A percentile compares a stretch with the other conserved stretches of the same genome.
Evolutionary conservation across 2,888 invertebrate genomes (phyloP).

Genomic region (Meganola albula): DNA sequence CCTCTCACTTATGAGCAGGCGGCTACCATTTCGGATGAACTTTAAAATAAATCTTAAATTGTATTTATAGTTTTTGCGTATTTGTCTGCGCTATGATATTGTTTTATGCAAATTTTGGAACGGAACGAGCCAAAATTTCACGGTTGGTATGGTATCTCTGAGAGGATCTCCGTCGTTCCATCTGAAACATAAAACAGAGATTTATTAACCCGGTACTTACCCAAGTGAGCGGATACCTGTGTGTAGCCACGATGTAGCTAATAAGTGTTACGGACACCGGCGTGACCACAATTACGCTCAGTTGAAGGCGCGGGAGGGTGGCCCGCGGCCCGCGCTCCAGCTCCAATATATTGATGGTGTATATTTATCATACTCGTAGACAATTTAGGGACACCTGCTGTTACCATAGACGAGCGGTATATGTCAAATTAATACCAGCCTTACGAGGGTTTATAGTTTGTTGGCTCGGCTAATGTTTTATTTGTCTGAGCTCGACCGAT

Average conservation of each 20-base stretch:
- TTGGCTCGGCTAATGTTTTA: slow-evolving; percentile 44
- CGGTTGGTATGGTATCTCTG: slow-evolving; percentile 13
- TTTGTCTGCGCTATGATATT: slow-evolving; percentile 21
- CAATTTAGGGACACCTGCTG: slow-evolving; percentile 73
- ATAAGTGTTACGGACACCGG: slow-evolving; percentile 34
- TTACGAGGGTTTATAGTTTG: slow-evolving; percentile 34
- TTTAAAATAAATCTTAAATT: slow-evolving; percentile 25
- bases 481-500: slow-evolving; percentile 34
- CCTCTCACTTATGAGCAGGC: slow-evolving; percentile 30
- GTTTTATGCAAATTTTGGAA: slow-evolving; percentile 24
- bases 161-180: slow-evolving; percentile 8
- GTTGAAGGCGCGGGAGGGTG: slow-evolving; percentile 51
- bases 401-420: slow-evolving; percentile 51
- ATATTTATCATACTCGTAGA: slow-evolving; percentile 71
- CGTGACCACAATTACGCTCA: slow-evolving; percentile 55
- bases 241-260: slow-evolving; percentile 22
- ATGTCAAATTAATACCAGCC: slow-evolving; percentile 59
- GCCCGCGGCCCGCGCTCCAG: slow-evolving; percentile 37
- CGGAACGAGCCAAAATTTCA: slow-evolving; percentile 16
- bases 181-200: slow-evolving; percentile 4
- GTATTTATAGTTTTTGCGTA: slow-evolving; percentile 24
- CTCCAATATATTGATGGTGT: slow-evolving; percentile 64
- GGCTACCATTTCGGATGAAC: slow-evolving; percentile 16
- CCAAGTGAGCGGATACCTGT: too few species aligned
- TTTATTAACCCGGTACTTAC: too few species aligned